Base-by-base conservation (phyloP, 2,888 invertebrate genomes). In the Mechanitis messenoides region DNA sequence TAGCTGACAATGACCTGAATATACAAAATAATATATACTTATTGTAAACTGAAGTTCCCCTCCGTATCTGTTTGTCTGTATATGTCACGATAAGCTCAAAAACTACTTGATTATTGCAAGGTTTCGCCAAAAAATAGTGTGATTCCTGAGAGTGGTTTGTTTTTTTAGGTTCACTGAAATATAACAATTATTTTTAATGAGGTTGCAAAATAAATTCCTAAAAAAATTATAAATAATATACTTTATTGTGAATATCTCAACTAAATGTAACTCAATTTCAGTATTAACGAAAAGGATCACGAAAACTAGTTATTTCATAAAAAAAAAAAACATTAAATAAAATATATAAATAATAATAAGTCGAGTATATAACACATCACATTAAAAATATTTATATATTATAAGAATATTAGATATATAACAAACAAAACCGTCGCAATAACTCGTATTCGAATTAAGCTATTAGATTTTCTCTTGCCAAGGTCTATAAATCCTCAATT, bases 1-100 rank as follows among this genome's bases (percentile, higher is more conserved):
- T 77, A 78, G 70, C 74, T 85, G 89, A 86, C 89, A 88, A 81
- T 89, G 89, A 89, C 89, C 88, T 84, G 73, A 71, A 70, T 71
- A 74, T 74, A 74, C 66, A 68, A 65, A 68, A 67, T 66, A 4
- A 28, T 47, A 20, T 20, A 20, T 47, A 28, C 20, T 20, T 46
- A 47, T 28, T 28, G 1, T 20, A 20, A 20, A 20, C 0, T 20
- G 0, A 20, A 20, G 20, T 20, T 20, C 20, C 20, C 20, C 20
- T 20, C 20, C 0, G 1, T 20, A 20, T 20, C 20, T 20, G 20
- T 20, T 20, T 20, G 20, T 20, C 20, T 20, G 20, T 20, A 20
- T 20, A 20, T 20, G 20, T 20, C 20, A 20, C 20, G 20, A 20
- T 20, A 20, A 20, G 20, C 20, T 20, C 20, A 20, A 20, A 20